Evolutionary conservation across 2,797 vertebrate genomes (phyloP).

Genomic region (Ambastaia sidthimunki): DNA sequence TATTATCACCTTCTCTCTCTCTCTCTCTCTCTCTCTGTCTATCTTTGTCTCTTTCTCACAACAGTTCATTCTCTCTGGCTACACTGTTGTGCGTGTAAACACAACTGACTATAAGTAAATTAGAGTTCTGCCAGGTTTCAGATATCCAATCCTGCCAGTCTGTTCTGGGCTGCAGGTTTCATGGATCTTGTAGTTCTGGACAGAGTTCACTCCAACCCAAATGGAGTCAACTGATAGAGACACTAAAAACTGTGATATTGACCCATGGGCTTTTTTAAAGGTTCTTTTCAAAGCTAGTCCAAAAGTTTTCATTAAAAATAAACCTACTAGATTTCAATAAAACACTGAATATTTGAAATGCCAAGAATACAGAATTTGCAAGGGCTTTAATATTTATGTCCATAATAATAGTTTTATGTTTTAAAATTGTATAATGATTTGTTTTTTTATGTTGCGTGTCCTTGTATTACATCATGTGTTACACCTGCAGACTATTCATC

Average conservation of each 20-base stretch:
- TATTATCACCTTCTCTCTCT: conserved; percentile 74
- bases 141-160: not conserved
- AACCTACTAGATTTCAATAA: not conserved
- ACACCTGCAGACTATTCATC: conserved; percentile 29
- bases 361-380: not conserved
- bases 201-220: too few species aligned
- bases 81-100: conserved; percentile 79
- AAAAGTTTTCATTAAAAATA: not conserved
- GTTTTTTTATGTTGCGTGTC: not conserved
- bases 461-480: conserved; percentile 12
- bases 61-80: conserved; percentile 79
- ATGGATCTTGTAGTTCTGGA: too few species aligned
- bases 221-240: too few species aligned
- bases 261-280: not conserved
- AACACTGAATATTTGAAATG: not conserved
- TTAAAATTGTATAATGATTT: not conserved
- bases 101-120: conserved; percentile 77
- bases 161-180: not conserved
- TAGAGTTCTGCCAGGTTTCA: conserved; percentile 32
- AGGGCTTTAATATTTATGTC: not conserved
- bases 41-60: conserved; percentile 65
- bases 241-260: too few species aligned
- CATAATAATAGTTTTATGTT: not conserved
- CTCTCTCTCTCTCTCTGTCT: conserved; percentile 53
- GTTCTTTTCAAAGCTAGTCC: too few species aligned